phyloP scores from a whole-genome alignment of 2,888 invertebrate genomes.

The Pandemis heparana region DNA sequence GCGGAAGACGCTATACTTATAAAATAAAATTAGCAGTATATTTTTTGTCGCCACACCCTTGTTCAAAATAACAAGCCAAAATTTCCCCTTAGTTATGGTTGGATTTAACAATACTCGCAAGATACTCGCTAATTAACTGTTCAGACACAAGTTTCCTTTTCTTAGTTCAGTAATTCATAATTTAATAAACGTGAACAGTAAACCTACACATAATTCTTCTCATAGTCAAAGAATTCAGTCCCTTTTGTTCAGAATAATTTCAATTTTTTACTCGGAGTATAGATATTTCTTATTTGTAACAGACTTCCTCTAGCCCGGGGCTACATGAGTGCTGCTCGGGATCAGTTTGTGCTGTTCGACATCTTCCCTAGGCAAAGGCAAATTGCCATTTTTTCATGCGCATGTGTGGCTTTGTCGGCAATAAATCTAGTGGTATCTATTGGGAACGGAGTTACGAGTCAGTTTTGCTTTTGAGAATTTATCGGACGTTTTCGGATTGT shows the following conservation, averaged over 20 bases:
- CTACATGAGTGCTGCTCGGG: background rate
- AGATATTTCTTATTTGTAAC: background rate
- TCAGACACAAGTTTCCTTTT: too few relatives aligned
- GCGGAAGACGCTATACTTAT: background rate
- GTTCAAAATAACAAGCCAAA: background rate
- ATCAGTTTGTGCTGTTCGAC: conserved; percentile 3
- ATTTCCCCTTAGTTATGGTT: background rate
- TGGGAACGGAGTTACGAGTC: conserved; percentile 31
- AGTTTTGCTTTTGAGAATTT: conserved; percentile 36
- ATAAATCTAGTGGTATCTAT: conserved; percentile 42
- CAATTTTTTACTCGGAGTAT: background rate
- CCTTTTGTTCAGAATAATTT: background rate
- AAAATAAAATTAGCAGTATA: background rate
- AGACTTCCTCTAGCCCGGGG: background rate
- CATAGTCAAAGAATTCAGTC: too few relatives aligned
- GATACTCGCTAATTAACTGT: background rate
- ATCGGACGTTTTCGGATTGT: conserved; percentile 22
- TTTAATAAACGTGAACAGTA: background rate
- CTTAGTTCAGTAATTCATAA: too few relatives aligned
- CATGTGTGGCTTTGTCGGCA: conserved; percentile 30
- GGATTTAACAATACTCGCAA: background rate
- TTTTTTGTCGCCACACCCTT: conserved; percentile 7
- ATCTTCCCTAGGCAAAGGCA: conserved; percentile 14
- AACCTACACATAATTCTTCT: background rate
- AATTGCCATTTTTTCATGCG: conserved; percentile 39